Percentiles rank a stretch among this genome's conserved stretches.
These are phyloP conservation scores for Eulithis testata DNA, from an alignment of 2,888 invertebrate species.

Conservation along the genomic window DNA sequence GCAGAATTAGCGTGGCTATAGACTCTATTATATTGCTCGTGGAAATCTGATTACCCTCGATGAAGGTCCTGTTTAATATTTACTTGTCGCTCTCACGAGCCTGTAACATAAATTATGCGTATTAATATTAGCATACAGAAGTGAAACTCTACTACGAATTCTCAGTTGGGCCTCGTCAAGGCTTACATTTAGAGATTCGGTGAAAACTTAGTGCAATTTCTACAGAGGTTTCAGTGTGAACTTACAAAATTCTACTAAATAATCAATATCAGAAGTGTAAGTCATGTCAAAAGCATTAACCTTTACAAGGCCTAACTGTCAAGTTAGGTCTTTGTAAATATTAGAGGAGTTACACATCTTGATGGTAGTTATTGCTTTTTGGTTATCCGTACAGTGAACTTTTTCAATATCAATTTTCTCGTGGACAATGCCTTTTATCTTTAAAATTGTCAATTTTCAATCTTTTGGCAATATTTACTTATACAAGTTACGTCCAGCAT, in stretches of 20 bases:
- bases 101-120: conserved; percentile 14
- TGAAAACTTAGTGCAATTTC: no score
- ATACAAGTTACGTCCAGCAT: background rate
- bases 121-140: conserved; percentile 16
- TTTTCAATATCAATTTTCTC: conserved; percentile 31
- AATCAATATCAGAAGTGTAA: no score
- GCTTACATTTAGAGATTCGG: no score
- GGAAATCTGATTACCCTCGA: conserved; percentile 36
- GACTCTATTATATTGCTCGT: conserved; percentile 13
- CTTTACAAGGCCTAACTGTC: no score
- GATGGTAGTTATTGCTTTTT: conserved; percentile 5
- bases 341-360: conserved; percentile 7
- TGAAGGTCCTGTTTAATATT: conserved; percentile 34
- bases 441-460: conserved; percentile 9
- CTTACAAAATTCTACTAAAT: no score
- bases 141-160: background rate
- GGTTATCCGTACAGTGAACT: conserved; percentile 29
- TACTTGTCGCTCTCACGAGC: conserved; percentile 31
- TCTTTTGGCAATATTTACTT: conserved; percentile 4
- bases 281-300: no score
- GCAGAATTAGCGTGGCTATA: no score
- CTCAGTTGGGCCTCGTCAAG: background rate
- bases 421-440: conserved; percentile 32
- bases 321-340: no score
- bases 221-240: no score